These are phyloP conservation scores for Drepana arcuata DNA, from an alignment of 1,140 invertebrate species.

Conservation along the genomic window DNA sequence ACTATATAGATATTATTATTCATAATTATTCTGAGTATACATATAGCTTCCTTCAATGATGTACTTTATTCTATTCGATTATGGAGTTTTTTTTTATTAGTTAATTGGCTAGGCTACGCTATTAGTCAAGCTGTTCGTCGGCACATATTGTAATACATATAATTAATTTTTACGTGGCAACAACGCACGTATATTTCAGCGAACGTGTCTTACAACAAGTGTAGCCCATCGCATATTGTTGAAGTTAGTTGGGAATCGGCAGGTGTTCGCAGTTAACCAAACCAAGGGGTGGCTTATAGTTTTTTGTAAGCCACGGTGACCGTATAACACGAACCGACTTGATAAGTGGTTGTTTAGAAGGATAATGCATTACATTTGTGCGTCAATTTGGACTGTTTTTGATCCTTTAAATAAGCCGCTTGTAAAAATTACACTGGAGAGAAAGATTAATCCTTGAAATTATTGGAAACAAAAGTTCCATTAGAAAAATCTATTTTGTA, in stretches of 20 bases:
- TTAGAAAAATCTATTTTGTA: too few relatives aligned
- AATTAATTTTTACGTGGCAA: too few relatives aligned
- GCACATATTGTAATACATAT: not conserved
- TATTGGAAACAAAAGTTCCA: too few relatives aligned
- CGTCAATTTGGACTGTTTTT: slow-evolving; percentile 8
- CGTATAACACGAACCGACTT: slow-evolving; percentile 53
- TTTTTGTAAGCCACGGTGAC: slow-evolving; percentile 41
- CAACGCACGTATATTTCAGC: slow-evolving; percentile 8
- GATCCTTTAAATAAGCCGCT: slow-evolving; percentile 16
- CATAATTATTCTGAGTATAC: not conserved
- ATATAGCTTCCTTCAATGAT: not conserved
- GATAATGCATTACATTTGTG: slow-evolving; percentile 22
- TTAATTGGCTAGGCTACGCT: not conserved
- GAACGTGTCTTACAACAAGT: slow-evolving; percentile 26
- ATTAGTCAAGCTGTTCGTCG: not conserved
- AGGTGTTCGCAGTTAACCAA: slow-evolving; percentile 42
- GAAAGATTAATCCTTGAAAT: too few relatives aligned
- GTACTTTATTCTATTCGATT: too few relatives aligned
- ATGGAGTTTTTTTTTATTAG: too few relatives aligned
- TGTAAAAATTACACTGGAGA: too few relatives aligned
- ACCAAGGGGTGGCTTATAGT: slow-evolving; percentile 34
- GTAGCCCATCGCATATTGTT: slow-evolving; percentile 39
- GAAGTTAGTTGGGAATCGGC: slow-evolving; percentile 45
- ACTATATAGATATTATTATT: not conserved
- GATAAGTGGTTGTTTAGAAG: slow-evolving; percentile 56